Percentiles rank a stretch among this genome's conserved stretches.
phyloP scores from a whole-genome alignment of 2,113 vertebrate species.

The Hyperoodon ampullatus region DNA sequence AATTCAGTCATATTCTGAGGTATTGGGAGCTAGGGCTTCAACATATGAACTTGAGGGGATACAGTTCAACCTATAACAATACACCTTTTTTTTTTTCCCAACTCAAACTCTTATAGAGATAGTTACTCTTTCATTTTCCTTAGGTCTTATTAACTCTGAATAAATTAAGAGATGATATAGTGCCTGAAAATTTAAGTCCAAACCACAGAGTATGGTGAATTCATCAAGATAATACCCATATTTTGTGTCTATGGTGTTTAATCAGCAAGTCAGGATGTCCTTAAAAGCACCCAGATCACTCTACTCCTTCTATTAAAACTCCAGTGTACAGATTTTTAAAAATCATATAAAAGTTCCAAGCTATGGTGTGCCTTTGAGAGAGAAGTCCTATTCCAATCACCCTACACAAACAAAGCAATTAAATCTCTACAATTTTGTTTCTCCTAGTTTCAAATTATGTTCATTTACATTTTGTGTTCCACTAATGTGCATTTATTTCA shows the following conservation, averaged over 20 bases:
- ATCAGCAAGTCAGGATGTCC: not conserved
- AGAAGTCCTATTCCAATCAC: not conserved
- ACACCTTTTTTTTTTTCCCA: not conserved
- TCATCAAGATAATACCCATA: not conserved
- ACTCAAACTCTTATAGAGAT: not conserved
- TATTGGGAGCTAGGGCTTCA: not conserved
- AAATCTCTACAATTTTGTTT: not conserved
- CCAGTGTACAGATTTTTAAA: not conserved
- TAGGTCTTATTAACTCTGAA: not conserved
- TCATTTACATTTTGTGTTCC: constrained; percentile 19
- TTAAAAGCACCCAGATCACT: not conserved
- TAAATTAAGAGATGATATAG: not conserved
- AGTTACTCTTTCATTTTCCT: not conserved
- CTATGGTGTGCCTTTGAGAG: not conserved
- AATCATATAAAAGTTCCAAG: not conserved
- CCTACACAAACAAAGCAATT: constrained; percentile 19
- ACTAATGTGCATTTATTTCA: constrained; percentile 30
- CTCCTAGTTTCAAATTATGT: not conserved
- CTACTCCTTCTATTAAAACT: not conserved
- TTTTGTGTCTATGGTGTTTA: not conserved
- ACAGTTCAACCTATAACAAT: not conserved
- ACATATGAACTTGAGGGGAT: not conserved
- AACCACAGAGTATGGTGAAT: not conserved
- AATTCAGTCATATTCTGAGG: not conserved
- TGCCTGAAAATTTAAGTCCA: not conserved